Base-by-base conservation (phyloP, 2,113 vertebrate species). In the Syngnathus typhle region DNA sequence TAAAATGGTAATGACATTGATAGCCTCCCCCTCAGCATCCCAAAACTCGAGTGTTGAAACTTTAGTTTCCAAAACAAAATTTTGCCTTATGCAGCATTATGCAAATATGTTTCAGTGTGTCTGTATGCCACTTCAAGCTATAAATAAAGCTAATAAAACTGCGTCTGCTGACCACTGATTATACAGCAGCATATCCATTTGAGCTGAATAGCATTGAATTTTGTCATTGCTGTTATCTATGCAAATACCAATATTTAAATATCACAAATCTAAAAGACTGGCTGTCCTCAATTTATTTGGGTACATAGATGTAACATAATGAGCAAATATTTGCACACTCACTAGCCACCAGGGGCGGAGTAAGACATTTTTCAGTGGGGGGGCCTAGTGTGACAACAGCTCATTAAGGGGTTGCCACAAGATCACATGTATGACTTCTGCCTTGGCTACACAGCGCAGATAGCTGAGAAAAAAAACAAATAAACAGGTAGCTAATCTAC, bases 61-160 rank as follows among this genome's bases (percentile, higher is more conserved):
- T 67, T 76, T 47, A 54, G 44, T 64, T 49, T 32, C 55, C 67
- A 70, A 78, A 75, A 85, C 76, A 76, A 71, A 72, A 67, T 60
- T 32, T 52, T 36, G 49, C 69, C 74, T 82, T 77, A 88, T 83
- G 79, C 82, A 82, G 82, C 85, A 82, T 68, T 80, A 83, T 86
- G 84, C 80, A 81, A 86, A 88, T 82, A 56, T 56, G 21, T 55
- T 67, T 72, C 36, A 23, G 63, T 9, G 39, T 43, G 65, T 78
- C 73, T 49, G 66, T 58, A 69, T 62, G 74, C 82, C 70, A 75
- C 64, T 72, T 71, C 49, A 55, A 68, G 69, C 72, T 60, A 80
- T 82, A 78, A 82, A 77, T 68, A 71, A 68, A 74, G 70, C 67
- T 60, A 79, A 75, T 82, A 77, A 76, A 82, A 78, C 39, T 58